phyloP scores from a whole-genome alignment of 2,888 invertebrate genomes.

The Athrips mouffetella region DNA sequence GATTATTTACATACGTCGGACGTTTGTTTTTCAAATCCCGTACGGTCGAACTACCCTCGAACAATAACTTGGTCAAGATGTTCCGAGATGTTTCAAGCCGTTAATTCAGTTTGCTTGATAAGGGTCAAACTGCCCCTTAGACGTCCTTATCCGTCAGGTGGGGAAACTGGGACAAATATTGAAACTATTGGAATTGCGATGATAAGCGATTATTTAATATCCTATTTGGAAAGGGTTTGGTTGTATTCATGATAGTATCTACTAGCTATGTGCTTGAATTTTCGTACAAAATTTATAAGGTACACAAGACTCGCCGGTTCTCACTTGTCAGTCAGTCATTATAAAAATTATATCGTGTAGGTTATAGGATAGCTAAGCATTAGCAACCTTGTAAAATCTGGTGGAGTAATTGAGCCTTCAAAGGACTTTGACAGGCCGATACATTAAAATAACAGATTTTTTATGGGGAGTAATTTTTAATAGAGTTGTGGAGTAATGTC shows the following conservation, averaged over 20 bases:
- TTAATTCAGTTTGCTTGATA: slow-evolving; percentile 76
- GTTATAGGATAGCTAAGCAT: too few relatives aligned
- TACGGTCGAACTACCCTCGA: slow-evolving; percentile 40
- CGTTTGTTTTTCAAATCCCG: slow-evolving; percentile 70
- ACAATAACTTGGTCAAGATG: slow-evolving; percentile 72
- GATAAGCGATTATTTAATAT: slow-evolving; percentile 27
- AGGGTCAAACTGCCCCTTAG: slow-evolving; percentile 59
- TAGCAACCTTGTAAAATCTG: too few relatives aligned
- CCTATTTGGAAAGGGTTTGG: not conserved
- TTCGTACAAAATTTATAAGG: not conserved
- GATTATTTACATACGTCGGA: slow-evolving; percentile 56
- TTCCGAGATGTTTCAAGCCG: slow-evolving; percentile 49
- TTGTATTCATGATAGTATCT: too few relatives aligned
- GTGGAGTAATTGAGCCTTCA: too few relatives aligned
- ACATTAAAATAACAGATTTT: too few relatives aligned
- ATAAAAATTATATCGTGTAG: too few relatives aligned
- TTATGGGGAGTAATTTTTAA: too few relatives aligned
- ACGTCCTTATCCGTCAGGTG: slow-evolving; percentile 52
- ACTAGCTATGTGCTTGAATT: not conserved
- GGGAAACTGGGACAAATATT: slow-evolving; percentile 61
- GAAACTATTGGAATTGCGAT: slow-evolving; percentile 40
- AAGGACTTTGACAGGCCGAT: too few relatives aligned
- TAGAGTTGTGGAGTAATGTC: too few relatives aligned
- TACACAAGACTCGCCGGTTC: too few relatives aligned
- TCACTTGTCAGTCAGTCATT: too few relatives aligned